phyloP scores from a whole-genome alignment of 2,797 vertebrate species.

The Moxostoma hubbsi region DNA sequence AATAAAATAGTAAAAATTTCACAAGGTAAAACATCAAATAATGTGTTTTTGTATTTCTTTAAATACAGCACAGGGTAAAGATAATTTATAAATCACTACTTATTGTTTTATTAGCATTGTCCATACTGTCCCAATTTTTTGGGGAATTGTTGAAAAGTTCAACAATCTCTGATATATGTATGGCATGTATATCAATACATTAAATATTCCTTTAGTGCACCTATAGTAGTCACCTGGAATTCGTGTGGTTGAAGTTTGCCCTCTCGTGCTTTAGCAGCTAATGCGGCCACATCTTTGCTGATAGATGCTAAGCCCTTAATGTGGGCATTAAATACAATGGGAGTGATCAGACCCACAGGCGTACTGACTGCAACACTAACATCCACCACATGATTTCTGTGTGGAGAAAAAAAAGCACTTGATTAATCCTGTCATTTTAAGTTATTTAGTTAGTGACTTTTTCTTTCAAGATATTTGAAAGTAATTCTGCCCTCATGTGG shows the following conservation, averaged over 20 bases:
- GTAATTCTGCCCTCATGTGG: constrained; percentile 28
- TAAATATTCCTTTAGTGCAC: too few species aligned
- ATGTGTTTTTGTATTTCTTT: too few species aligned
- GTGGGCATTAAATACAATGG: constrained; percentile 96
- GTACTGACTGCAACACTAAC: constrained; percentile 94
- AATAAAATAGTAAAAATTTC: too few species aligned
- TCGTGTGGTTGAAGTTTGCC: constrained; percentile 96
- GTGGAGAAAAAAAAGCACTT: constrained; percentile 12
- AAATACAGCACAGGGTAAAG: too few species aligned
- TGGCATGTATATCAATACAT: not conserved
- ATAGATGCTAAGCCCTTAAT: constrained; percentile 91
- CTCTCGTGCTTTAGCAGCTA: constrained; percentile 90
- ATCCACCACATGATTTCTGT: constrained; percentile 96
- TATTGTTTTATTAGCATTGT: too few species aligned
- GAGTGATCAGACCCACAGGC: constrained; percentile 92
- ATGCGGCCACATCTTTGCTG: constrained; percentile 82
- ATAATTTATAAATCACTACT: too few species aligned
- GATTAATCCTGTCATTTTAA: not conserved
- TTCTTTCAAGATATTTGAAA: not conserved
- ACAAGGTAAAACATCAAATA: too few species aligned
- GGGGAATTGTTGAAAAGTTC: too few species aligned
- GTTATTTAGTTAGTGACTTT: too few species aligned
- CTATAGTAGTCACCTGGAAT: constrained; percentile 80
- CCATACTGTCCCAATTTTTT: too few species aligned
- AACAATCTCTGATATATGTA: not conserved